phyloP scores from a whole-genome alignment of 2,888 invertebrate species.

The Dascillus cervinus region DNA sequence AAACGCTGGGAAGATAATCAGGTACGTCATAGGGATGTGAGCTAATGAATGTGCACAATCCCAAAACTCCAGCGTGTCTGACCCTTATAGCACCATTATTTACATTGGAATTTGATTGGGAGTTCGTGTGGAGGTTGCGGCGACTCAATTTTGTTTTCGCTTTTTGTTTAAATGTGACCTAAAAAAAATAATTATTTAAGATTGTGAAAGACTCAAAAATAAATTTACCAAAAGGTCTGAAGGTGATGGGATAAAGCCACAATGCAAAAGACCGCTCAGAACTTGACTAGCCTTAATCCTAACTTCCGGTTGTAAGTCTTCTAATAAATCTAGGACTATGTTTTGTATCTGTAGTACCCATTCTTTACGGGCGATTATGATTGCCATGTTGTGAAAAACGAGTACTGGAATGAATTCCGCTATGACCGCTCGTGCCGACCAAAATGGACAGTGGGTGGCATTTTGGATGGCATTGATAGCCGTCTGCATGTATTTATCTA shows the following conservation, averaged over 20 bases:
- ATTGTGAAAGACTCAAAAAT: slow-evolving; percentile 3
- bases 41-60: slow-evolving; percentile 78
- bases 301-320: slow-evolving; percentile 71
- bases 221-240: slow-evolving; percentile 46
- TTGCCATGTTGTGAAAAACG: slow-evolving; percentile 65
- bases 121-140: slow-evolving; percentile 22
- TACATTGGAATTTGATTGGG: slow-evolving; percentile 15
- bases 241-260: slow-evolving; percentile 63
- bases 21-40: slow-evolving; percentile 86
- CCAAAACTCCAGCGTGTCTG: slow-evolving; percentile 79
- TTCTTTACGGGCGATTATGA: slow-evolving; percentile 46
- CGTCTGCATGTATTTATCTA: slow-evolving; percentile 49
- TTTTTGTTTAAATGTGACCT: slow-evolving; percentile 53
- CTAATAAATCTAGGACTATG: slow-evolving; percentile 59
- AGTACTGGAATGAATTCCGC: slow-evolving; percentile 64
- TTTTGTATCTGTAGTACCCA: slow-evolving; percentile 50
- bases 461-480: slow-evolving; percentile 50
- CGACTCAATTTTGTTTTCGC: slow-evolving; percentile 41
- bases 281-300: slow-evolving; percentile 75
- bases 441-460: slow-evolving; percentile 46
- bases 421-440: slow-evolving; percentile 61
- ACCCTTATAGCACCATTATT: slow-evolving; percentile 41
- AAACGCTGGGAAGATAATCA: slow-evolving; percentile 65
- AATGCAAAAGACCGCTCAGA: slow-evolving; percentile 80
- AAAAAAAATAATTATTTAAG: slow-evolving; percentile 17